Evolutionary conservation across 1,140 invertebrate species (phyloP), one percentile per base, ranked within the genome.

Genomic region (Arctopsyche grandis): DNA sequence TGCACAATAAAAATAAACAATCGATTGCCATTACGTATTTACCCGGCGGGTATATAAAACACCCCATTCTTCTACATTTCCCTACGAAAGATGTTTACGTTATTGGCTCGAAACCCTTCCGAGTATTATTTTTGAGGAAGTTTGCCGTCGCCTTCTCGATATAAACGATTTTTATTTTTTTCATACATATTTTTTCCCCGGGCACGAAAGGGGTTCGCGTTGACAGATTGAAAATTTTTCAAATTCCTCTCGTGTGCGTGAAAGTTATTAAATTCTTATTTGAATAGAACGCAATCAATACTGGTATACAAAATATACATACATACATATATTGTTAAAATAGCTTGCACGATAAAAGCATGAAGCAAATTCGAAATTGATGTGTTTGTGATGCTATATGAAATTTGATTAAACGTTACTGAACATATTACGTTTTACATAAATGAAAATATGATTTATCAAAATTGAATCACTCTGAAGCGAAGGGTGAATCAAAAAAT

Each of bases 211-310:
- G 63, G 63, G 21, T 26, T 3, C 24, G 24, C 24, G 63, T 0
- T 10, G 9, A 24, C 24, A 66, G 21, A 66, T 66, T 66, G 63
- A 66, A 29, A 66, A 66, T 66, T 66, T 66, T 66, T 22, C 21
- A 66, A 66, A 66, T 66, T 66, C 63, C 63, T 9, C 63, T 22
- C 24, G 63, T 22, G 24, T 66, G 9, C 21, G 14, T 26, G 21
- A 22, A 60, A 60, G 56, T 60, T 60, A 60, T 60, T 60, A 60
- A 60, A 60, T 60, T 60, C 56, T 60, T 60, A 60, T 60, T 60
- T 60, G 56, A 21, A 60, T 9, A 16, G 21, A 16, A 19, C 56
- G 19, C 3, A 60, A 60, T 60, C 56, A 21, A 60, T 60, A 21
- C 1, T 4, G 1, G 29, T 38, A 38, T 38, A 38, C 29, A 38